phyloP scores from a whole-genome alignment of 92 coral and sea anemone species.

The Diadumene lineata region DNA sequence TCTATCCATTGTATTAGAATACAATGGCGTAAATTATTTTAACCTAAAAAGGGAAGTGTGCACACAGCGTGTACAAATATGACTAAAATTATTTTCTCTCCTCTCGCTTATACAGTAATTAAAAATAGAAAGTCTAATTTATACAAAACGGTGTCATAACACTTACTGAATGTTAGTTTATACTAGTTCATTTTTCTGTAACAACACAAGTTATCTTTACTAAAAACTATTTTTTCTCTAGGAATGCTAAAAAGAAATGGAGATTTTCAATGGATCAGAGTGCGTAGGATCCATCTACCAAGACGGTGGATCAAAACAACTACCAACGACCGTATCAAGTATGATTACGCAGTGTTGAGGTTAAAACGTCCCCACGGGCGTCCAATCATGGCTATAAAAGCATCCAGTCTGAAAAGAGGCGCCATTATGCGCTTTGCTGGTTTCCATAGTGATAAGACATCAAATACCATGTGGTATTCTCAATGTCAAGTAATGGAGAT shows the following conservation, averaged over 20 bases:
- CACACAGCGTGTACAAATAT: no score
- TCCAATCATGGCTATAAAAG: slow-evolving; percentile 59
- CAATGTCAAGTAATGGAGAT: slow-evolving; percentile 46
- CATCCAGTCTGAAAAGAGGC: slow-evolving; percentile 50
- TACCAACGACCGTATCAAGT: slow-evolving; percentile 30
- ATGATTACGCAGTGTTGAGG: slow-evolving; percentile 80
- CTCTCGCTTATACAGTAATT: no score
- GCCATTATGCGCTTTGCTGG: slow-evolving; percentile 73
- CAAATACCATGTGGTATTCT: slow-evolving; percentile 73
- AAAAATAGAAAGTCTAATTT: no score
- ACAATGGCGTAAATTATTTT: no score
- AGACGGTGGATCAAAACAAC: slow-evolving; percentile 51
- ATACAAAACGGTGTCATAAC: no score
- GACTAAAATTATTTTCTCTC: no score
- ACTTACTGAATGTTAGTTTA: no score
- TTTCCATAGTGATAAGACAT: slow-evolving; percentile 79
- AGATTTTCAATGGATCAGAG: slow-evolving; percentile 70
- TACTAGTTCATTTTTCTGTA: no score
- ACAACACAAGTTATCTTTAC: no score
- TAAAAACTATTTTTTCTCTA: background rate
- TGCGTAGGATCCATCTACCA: slow-evolving; percentile 53
- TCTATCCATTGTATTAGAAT: no score
- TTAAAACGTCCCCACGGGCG: slow-evolving; percentile 65
- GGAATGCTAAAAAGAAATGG: slow-evolving; percentile 71
- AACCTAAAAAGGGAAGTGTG: no score